phyloP scores from a whole-genome alignment of 2,888 invertebrate genomes.

The Pollenia labialis region DNA sequence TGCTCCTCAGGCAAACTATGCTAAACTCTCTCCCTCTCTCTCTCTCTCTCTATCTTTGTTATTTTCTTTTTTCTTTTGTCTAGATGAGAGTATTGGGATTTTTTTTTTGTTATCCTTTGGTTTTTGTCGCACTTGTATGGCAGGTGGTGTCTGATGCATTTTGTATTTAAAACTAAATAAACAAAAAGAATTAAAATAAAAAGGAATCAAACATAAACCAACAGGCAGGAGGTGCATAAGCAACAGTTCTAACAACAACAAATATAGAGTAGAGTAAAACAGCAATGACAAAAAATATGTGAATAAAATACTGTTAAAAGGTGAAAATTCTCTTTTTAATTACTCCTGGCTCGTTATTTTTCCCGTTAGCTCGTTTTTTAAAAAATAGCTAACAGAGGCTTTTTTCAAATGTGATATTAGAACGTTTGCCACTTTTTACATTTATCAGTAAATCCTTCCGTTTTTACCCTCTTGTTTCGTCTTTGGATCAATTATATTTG shows the following conservation, averaged over 20 bases:
- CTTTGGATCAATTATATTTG: no score
- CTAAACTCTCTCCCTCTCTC: slow-evolving; percentile 38
- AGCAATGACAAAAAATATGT: slow-evolving; percentile 2
- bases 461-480: no score
- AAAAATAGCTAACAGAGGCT: no score
- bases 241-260: slow-evolving; percentile 62
- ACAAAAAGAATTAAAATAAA: slow-evolving; percentile 6
- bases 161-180: background rate
- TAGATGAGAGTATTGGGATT: background rate
- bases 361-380: no score
- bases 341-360: no score
- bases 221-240: slow-evolving; percentile 53
- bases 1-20: slow-evolving; percentile 62
- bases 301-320: background rate
- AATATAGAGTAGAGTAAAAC: slow-evolving; percentile 13
- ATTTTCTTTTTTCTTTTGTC: background rate
- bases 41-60: background rate
- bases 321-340: no score
- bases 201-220: slow-evolving; percentile 40
- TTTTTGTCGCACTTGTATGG: slow-evolving; percentile 44
- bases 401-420: no score
- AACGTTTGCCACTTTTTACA: no score
- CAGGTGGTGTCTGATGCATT: slow-evolving; percentile 68
- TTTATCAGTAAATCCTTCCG: no score
- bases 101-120: background rate